Evolutionary conservation across 2,113 vertebrate species (phyloP).

Genomic region (Damaliscus lunatus): DNA sequence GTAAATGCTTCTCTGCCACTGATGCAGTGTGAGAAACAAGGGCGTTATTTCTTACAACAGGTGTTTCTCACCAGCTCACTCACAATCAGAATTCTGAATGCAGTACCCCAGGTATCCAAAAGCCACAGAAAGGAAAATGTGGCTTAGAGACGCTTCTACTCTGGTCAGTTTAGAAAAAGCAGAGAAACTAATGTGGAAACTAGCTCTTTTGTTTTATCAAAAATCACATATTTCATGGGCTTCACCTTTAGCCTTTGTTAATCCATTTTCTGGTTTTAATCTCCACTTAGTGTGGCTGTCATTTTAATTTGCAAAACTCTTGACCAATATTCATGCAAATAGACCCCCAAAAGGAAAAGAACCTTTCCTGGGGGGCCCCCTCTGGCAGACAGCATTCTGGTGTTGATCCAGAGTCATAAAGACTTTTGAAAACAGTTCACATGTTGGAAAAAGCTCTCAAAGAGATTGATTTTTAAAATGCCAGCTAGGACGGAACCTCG

Average conservation of each 20-base stretch:
- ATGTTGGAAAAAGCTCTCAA: slow-evolving; percentile 9
- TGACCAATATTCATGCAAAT: slow-evolving; percentile 22
- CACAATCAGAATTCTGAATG: neutral
- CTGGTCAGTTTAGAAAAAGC: neutral
- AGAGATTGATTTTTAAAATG: slow-evolving; percentile 38
- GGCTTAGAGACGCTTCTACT: neutral
- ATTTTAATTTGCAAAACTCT: slow-evolving; percentile 9
- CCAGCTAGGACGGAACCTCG: neutral
- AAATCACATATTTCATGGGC: neutral
- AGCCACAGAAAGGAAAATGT: neutral
- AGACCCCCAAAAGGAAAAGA: neutral
- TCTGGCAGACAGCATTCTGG: neutral
- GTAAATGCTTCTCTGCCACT: neutral
- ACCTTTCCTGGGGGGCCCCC: neutral
- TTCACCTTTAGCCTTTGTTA: neutral
- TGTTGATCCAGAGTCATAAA: slow-evolving; percentile 31
- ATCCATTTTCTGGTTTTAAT: slow-evolving; percentile 30
- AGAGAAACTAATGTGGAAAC: neutral
- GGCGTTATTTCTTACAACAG: neutral
- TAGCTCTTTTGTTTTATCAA: neutral
- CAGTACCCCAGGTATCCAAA: neutral
- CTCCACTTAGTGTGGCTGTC: neutral
- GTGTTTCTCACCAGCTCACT: neutral
- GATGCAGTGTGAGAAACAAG: neutral
- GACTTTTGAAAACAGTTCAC: slow-evolving; percentile 43